These are phyloP conservation scores for Rosalia funebris DNA, from an alignment of 2,888 invertebrate species.

Conservation along the genomic window DNA sequence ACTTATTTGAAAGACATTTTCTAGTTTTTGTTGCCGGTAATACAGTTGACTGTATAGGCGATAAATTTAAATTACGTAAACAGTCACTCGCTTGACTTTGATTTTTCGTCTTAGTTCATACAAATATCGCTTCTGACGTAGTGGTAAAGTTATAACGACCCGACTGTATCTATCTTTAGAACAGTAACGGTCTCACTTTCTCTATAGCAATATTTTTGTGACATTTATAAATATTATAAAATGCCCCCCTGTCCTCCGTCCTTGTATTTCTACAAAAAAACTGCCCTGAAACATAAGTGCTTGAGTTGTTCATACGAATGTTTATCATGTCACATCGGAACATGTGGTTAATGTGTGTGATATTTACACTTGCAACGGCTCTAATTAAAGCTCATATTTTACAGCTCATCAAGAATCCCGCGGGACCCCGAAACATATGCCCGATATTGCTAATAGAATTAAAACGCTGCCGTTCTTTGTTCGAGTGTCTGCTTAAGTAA, in stretches of 20 bases:
- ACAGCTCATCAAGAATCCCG: slow-evolving; percentile 31
- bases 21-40: too few species aligned
- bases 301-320: slow-evolving; percentile 27
- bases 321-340: slow-evolving; percentile 44
- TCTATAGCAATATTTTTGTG: too few species aligned
- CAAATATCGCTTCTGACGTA: too few species aligned
- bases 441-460: slow-evolving; percentile 11
- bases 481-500: not conserved
- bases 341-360: slow-evolving; percentile 52
- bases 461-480: slow-evolving; percentile 30
- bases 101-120: too few species aligned
- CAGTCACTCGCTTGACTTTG: too few species aligned
- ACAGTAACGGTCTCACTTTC: too few species aligned
- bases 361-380: slow-evolving; percentile 41
- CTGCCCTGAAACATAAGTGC: slow-evolving; percentile 5
- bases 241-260: not conserved
- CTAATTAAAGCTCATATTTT: slow-evolving; percentile 33
- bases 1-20: too few species aligned
- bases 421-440: slow-evolving; percentile 28
- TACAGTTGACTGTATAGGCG: too few species aligned
- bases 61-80: too few species aligned
- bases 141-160: too few species aligned
- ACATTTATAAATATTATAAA: too few species aligned
- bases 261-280: slow-evolving; percentile 14
- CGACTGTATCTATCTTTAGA: too few species aligned